These are phyloP conservation scores for Heliconius hewitsoni DNA, from an alignment of 1,140 invertebrate species.

Conservation along the genomic window DNA sequence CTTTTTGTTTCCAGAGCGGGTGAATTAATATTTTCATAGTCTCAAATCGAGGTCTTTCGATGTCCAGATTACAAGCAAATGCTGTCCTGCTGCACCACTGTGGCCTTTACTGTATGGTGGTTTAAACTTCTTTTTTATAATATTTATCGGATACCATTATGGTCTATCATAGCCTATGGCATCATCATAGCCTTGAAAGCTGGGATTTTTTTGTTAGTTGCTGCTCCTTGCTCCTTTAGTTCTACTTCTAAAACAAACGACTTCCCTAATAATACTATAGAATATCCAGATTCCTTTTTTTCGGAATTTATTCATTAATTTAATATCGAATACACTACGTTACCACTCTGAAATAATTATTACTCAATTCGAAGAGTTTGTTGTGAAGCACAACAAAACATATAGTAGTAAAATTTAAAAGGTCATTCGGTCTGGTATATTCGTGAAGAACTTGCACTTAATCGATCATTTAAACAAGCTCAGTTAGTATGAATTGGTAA, in stretches of 20 bases:
- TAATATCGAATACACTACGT: background rate
- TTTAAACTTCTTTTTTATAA: no score
- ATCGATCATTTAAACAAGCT: background rate
- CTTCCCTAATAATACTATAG: no score
- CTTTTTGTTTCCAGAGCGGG: background rate
- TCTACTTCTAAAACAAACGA: no score
- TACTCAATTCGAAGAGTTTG: background rate
- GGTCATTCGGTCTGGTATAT: background rate
- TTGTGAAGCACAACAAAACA: background rate
- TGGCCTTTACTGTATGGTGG: no score
- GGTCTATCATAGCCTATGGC: no score
- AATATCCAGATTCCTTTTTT: no score
- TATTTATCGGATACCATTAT: no score
- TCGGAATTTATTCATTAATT: no score
- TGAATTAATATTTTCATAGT: background rate
- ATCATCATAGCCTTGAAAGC: no score
- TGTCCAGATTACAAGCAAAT: background rate
- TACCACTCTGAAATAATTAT: background rate
- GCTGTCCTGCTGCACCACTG: background rate
- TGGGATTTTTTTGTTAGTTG: no score
- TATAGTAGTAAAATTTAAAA: background rate
- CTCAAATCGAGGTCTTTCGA: no score
- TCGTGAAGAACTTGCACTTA: background rate
- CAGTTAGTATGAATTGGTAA: background rate
- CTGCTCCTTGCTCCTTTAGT: no score